Conservation (phyloP, 2,113 vertebrate genomes). For the Tachuris rubrigastra region DNA sequence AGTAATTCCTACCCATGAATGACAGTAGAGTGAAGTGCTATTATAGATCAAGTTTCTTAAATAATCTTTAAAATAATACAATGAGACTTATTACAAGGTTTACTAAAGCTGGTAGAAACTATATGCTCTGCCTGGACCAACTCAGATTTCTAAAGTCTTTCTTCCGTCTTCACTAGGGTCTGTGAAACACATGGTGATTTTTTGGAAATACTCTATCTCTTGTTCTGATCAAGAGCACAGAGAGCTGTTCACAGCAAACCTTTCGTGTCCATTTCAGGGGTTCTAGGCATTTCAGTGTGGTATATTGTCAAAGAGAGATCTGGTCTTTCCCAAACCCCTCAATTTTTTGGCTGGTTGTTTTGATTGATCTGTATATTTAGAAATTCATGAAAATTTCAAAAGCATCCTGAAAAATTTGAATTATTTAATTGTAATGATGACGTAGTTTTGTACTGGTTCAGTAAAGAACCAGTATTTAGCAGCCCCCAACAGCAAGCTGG, state of each 20-base stretch:
- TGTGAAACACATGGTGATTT: conserved; percentile 48
- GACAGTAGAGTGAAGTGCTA: neutral
- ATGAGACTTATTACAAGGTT: neutral
- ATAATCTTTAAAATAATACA: neutral
- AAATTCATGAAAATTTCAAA: neutral
- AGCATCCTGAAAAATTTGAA: neutral
- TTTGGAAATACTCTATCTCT: neutral
- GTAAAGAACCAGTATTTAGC: neutral
- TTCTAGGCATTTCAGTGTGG: neutral
- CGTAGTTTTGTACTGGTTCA: neutral
- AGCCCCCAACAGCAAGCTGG: neutral
- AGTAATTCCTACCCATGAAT: neutral
- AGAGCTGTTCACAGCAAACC: neutral
- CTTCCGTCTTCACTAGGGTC: neutral
- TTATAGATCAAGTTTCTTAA: neutral
- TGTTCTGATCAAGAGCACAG: conserved; percentile 1
- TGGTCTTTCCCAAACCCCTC: neutral
- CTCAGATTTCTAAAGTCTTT: neutral
- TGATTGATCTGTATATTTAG: neutral
- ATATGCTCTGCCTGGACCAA: neutral
- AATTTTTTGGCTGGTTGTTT: neutral
- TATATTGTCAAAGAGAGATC: neutral
- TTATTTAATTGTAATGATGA: neutral
- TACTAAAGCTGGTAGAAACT: neutral
- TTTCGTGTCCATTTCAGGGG: neutral